Conservation (phyloP, 2,888 invertebrate species). For the Apotomis betuletana region DNA sequence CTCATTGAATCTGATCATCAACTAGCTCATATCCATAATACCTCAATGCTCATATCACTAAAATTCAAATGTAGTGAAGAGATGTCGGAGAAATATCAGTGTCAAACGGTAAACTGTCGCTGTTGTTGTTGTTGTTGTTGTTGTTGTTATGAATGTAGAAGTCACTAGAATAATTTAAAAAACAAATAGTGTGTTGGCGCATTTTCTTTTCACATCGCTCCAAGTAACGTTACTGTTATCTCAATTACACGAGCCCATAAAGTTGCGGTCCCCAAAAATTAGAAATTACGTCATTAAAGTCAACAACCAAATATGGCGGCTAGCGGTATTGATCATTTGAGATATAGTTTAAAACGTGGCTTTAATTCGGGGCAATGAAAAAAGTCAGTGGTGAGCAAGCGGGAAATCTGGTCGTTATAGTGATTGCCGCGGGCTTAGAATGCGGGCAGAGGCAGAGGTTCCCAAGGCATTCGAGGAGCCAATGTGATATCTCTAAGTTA, state of each 20-base stretch:
- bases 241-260: neutral
- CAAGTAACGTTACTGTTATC: neutral
- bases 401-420: conserved; percentile 29
- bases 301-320: conserved; percentile 4
- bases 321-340: conserved; percentile 29
- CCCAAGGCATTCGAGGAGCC: conserved; percentile 17
- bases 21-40: no score
- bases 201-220: neutral
- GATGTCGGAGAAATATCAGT: no score
- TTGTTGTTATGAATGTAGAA: no score
- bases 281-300: conserved; percentile 10
- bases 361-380: conserved; percentile 34
- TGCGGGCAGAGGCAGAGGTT: conserved; percentile 25
- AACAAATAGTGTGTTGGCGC: neutral
- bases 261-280: conserved; percentile 5
- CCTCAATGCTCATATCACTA: no score
- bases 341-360: conserved; percentile 21
- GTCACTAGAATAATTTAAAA: no score
- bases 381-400: conserved; percentile 16
- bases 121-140: no score
- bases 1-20: no score
- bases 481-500: no score
- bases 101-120: no score
- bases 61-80: no score
- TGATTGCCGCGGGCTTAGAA: conserved; percentile 18